Conservation (phyloP, 2,113 vertebrate species). For the Hippoglossus stenolepis region DNA sequence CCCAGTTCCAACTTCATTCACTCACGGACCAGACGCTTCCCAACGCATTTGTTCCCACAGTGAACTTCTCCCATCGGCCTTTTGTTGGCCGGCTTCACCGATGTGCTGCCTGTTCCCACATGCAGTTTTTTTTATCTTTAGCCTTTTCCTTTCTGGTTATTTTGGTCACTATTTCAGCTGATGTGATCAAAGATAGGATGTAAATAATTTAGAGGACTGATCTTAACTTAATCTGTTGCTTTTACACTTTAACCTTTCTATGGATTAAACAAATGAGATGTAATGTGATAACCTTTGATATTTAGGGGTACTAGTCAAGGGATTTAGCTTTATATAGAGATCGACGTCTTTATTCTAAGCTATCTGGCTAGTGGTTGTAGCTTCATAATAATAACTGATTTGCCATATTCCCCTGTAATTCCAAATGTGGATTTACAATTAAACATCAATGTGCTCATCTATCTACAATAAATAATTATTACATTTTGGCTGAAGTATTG, state of each 20-base stretch:
- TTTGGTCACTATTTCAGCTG: slow-evolving; percentile 3
- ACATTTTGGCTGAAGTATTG: too few relatives aligned
- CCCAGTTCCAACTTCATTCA: slow-evolving; percentile 15
- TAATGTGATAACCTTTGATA: too few relatives aligned
- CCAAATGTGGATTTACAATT: neutral
- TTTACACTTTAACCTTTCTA: too few relatives aligned
- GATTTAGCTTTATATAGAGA: too few relatives aligned
- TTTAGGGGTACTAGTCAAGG: too few relatives aligned
- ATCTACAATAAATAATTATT: too few relatives aligned
- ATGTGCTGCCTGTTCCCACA: slow-evolving; percentile 18
- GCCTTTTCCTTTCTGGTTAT: slow-evolving; percentile 9
- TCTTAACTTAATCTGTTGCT: neutral
- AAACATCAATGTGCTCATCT: too few relatives aligned
- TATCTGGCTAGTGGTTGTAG: neutral
- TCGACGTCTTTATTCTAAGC: neutral
- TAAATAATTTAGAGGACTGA: slow-evolving; percentile 31
- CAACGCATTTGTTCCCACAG: slow-evolving; percentile 4
- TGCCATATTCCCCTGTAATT: neutral
- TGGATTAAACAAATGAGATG: too few relatives aligned
- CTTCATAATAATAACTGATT: neutral
- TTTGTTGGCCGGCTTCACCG: neutral
- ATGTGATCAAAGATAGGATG: slow-evolving; percentile 21
- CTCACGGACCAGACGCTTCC: neutral
- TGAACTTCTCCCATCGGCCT: slow-evolving; percentile 19
- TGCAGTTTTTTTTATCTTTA: neutral